Base-by-base conservation (phyloP, 2,888 invertebrate genomes). In the Rapana venosa region DNA sequence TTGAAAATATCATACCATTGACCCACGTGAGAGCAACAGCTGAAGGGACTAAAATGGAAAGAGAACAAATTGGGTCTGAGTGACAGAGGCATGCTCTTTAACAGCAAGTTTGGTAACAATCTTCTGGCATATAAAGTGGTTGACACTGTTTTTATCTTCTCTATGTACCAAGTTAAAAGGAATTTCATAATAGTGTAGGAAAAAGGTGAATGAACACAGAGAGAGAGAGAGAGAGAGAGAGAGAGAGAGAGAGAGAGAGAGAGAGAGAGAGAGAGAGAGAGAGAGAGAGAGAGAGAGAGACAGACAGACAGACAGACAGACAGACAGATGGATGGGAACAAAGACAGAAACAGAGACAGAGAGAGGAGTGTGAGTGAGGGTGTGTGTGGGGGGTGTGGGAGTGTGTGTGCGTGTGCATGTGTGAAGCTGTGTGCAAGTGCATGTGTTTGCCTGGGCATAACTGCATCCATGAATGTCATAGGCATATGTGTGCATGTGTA, bases 351-450 rank as follows among this genome's bases (percentile, higher is more conserved):
- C 4, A 47, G 47, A 47, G 47, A 47, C 4, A 47, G 47, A 47
- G 47, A 47, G 47, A 47, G 74, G 74, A n/a, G 74, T n/a, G n/a
- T n/a, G 74, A 26, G 74, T n/a, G 77, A 32, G 77, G 30, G 32
- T 32, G 77, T 32, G 77, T 74, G 77, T 8, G 20, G n/a, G 8
- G 74, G 0, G 74, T 74, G 74, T 74, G 74, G 1, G 74, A 1
- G 74, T n/a, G 74, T n/a, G 74, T n/a, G n/a, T n/a, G 74, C n/a
- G 74, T 74, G 74, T n/a, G 74, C n/a, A n/a, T 74, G 74, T 22
- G 32, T 77, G 77, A 13, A 32, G 30, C 32, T 77, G 77, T 77
- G 32, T 77, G 32, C 32, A 13, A 32, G 77, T 77, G 30, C 32
- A 15, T 79, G 77, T 79, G 77, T 22, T 20, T 61, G 4, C 61